A percentile compares a stretch with the other conserved stretches of the same genome.
phyloP scores from a whole-genome alignment of 2,888 invertebrate species.

The Lepidonotus clava region DNA sequence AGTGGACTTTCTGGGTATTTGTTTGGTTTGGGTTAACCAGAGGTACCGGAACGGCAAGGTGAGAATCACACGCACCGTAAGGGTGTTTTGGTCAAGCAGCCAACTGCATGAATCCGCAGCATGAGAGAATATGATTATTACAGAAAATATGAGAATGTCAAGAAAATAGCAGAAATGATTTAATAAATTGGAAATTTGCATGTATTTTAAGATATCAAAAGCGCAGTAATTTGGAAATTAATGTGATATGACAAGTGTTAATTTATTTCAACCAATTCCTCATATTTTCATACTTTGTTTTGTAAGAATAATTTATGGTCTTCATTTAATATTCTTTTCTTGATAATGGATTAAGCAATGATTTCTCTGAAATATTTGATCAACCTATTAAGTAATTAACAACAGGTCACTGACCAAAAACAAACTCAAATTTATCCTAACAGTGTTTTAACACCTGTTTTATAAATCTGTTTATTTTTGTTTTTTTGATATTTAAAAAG shows the following conservation, averaged over 20 bases:
- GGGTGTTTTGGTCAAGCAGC: not conserved
- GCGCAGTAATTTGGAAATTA: no score
- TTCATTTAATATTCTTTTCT: not conserved
- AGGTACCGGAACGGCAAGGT: constrained; percentile 52
- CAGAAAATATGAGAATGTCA: no score
- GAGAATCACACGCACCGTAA: not conserved
- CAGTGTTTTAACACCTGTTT: no score
- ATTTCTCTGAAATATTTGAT: not conserved
- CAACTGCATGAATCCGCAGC: not conserved
- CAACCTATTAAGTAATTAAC: not conserved
- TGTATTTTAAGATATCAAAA: no score
- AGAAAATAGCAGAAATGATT: no score
- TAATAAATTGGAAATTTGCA: no score
- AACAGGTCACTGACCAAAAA: no score
- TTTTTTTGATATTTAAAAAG: no score
- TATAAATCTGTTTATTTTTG: no score
- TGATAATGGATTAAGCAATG: not conserved
- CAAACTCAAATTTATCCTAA: no score
- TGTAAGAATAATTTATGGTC: not conserved
- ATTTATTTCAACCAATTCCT: not conserved
- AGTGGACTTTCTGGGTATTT: constrained; percentile 30
- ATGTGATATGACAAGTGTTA: no score
- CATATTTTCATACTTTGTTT: not conserved
- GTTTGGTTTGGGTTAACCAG: constrained; percentile 4
- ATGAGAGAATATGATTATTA: no score